Base-by-base conservation (phyloP, 37 sponge, comb jelly and placozoan genomes). In the Axinella damicornis region DNA sequence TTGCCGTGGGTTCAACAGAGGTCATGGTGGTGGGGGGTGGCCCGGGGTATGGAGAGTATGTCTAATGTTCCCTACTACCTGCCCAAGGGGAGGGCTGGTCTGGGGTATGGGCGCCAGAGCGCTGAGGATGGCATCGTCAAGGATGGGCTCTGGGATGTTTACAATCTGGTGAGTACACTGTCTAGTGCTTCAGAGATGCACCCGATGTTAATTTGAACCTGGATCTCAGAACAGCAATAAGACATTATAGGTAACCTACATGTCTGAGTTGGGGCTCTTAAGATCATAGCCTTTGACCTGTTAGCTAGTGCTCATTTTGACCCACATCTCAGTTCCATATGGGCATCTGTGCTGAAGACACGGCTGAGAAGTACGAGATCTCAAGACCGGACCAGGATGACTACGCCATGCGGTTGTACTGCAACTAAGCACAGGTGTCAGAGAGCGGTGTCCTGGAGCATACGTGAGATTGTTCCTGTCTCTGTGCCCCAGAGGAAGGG, bases 31-130 rank as follows among this genome's bases (percentile, higher is more conserved):
- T 97, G 18, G n/a, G n/a, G n/a, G n/a, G n/a, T n/a, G n/a, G n/a
- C n/a, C n/a, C 97, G 99, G 38, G 99, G 99, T 32, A 98, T 98
- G 99, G 99, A 98, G 91, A 96, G 95, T 64, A 98, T 98, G 99
- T 96, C 97, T 13, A 90, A 98, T 33, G 99, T 98, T 6, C 99
- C 99, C 15, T 96, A 91, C 86, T 96, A 96, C 76, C 84, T 98
- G 60, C 6, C 78, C 1, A 90, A 77, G 72, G 97, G 88, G 0
- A 41, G 97, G 9, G 83, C 53, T 22, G 97, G 97, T 37, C 83
- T 93, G 65, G 87, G 73, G 16, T 91, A 87, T 54, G 97, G 97
- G 21, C 94, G 93, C 53, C 94, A 93, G 80, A 46, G 61, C 6
- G 87, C 89, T 6, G 82, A 91, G 72, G 99, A 98, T 73, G 99